Conservation (phyloP, 2,113 vertebrate genomes). For the Meriones unguiculatus region DNA sequence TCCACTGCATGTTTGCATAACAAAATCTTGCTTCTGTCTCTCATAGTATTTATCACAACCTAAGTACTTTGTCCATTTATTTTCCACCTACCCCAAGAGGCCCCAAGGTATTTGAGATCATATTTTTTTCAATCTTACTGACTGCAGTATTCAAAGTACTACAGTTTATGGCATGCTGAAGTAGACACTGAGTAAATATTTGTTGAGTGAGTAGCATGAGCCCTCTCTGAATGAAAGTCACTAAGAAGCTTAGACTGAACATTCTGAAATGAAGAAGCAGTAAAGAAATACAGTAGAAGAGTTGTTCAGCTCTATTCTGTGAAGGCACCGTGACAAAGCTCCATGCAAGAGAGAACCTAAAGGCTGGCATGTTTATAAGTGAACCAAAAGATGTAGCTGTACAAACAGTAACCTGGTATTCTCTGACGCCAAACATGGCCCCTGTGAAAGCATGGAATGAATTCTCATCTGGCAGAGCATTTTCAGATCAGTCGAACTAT, state of each 20-base stretch:
- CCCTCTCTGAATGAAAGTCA: not conserved
- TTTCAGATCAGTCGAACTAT: slow-evolving; percentile 8
- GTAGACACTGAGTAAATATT: not conserved
- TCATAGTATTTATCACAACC: not conserved
- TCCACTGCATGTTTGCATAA: not conserved
- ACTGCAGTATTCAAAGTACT: not conserved
- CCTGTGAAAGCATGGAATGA: not conserved
- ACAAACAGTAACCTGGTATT: not conserved
- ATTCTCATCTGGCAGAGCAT: not conserved
- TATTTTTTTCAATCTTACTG: not conserved
- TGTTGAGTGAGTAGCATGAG: not conserved
- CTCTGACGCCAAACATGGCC: not conserved
- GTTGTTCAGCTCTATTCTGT: not conserved
- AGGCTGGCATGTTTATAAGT: not conserved
- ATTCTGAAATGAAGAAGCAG: not conserved
- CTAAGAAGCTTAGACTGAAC: not conserved
- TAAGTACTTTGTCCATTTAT: slow-evolving; percentile 26
- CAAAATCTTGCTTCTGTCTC: not conserved
- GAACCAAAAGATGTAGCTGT: not conserved
- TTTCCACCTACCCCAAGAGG: not conserved
- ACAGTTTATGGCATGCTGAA: not conserved
- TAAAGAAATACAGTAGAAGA: slow-evolving; percentile 17
- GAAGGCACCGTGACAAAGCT: not conserved
- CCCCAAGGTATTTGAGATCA: not conserved
- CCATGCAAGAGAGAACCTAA: not conserved